Evolutionary conservation across 1,140 invertebrate genomes (phyloP).

Genomic region (Musca vetustissima): DNA sequence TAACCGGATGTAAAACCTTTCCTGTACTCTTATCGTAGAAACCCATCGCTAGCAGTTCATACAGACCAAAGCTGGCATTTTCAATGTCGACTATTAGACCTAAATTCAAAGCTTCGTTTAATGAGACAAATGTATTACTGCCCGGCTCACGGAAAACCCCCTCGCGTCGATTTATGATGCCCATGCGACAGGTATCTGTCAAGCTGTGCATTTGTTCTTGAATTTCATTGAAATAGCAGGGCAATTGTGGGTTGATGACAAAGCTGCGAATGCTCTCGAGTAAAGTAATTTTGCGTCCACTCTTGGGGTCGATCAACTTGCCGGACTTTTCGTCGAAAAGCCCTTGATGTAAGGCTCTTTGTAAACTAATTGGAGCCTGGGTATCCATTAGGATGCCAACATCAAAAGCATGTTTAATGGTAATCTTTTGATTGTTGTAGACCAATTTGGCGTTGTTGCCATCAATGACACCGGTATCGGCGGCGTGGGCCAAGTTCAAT

Average conservation of each 20-base stretch:
- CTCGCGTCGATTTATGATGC: slow-evolving; percentile 79
- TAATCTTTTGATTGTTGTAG: slow-evolving; percentile 67
- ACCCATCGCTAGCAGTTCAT: slow-evolving; percentile 80
- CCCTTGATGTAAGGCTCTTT: slow-evolving; percentile 83
- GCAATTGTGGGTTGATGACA: slow-evolving; percentile 75
- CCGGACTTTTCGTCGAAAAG: slow-evolving; percentile 78
- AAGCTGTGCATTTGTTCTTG: slow-evolving; percentile 69
- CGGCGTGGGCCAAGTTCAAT: slow-evolving; percentile 73
- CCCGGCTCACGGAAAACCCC: slow-evolving; percentile 77
- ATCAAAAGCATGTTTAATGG: slow-evolving; percentile 79
- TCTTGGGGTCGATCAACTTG: slow-evolving; percentile 78
- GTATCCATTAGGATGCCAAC: slow-evolving; percentile 78
- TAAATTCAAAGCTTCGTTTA: slow-evolving; percentile 72
- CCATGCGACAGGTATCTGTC: slow-evolving; percentile 75
- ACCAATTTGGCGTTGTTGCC: slow-evolving; percentile 70
- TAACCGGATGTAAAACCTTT: slow-evolving; percentile 80
- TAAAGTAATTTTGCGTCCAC: slow-evolving; percentile 74
- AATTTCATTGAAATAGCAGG: slow-evolving; percentile 78
- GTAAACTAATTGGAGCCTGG: slow-evolving; percentile 79
- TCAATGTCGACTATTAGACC: slow-evolving; percentile 85
- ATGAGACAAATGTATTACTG: slow-evolving; percentile 65
- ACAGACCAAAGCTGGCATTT: slow-evolving; percentile 75
- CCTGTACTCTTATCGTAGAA: slow-evolving; percentile 74
- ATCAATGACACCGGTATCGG: slow-evolving; percentile 73
- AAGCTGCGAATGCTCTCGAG: slow-evolving; percentile 81